Evolutionary conservation across 2,113 vertebrate species (phyloP).

Genomic region (Phrynosoma blainvillii): DNA sequence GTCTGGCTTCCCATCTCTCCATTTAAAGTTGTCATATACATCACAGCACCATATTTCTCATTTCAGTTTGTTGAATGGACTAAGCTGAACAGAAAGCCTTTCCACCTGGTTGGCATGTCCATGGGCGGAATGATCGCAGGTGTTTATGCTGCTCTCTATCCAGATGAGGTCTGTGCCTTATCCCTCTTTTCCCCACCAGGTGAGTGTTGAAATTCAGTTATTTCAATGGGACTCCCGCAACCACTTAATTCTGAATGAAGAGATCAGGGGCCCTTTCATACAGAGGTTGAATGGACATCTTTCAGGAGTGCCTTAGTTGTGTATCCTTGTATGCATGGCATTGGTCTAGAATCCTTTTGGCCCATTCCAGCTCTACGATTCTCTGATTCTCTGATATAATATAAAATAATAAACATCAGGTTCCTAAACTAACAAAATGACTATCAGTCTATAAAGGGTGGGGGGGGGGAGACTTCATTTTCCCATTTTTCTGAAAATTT

Average conservation of each 20-base stretch:
- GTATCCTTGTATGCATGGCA: no score
- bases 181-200: slow-evolving; percentile 18
- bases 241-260: neutral
- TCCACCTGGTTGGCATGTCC: slow-evolving; percentile 29
- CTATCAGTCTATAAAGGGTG: no score
- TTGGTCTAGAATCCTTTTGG: no score
- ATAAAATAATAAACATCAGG: no score
- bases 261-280: neutral
- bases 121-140: slow-evolving; percentile 30
- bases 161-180: neutral
- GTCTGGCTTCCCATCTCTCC: neutral
- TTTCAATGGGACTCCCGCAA: neutral
- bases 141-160: slow-evolving; percentile 20
- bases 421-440: no score
- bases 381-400: no score
- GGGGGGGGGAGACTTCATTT: no score
- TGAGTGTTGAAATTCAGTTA: neutral
- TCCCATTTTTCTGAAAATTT: no score
- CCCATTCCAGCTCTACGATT: no score
- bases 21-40: neutral
- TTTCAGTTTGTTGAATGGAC: slow-evolving; percentile 30
- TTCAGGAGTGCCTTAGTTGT: no score
- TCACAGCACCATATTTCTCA: neutral
- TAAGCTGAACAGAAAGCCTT: slow-evolving; percentile 15
- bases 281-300: no score